Percentiles rank a stretch among this genome's conserved stretches.
These are phyloP conservation scores for Parnassius glacialis DNA, from an alignment of 2,888 invertebrate species.

Conservation along the genomic window DNA sequence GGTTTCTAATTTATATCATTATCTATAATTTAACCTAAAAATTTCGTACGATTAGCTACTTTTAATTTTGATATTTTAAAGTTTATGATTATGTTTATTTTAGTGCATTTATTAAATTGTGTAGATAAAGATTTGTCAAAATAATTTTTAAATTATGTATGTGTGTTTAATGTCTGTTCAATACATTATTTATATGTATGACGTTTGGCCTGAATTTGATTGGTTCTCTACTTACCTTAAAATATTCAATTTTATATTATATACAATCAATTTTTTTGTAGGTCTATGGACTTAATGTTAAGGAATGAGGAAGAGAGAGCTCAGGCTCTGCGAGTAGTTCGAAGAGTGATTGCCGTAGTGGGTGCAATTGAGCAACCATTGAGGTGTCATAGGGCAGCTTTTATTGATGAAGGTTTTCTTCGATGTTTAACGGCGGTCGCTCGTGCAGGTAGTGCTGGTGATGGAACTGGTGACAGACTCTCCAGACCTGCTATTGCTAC, in stretches of 20 bases:
- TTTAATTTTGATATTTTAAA: no score
- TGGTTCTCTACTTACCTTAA: no score
- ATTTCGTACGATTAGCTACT: no score
- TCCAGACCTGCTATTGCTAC: slow-evolving; percentile 92
- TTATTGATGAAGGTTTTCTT: slow-evolving; percentile 88
- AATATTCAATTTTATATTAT: neutral
- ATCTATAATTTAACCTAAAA: no score
- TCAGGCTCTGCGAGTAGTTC: slow-evolving; percentile 93
- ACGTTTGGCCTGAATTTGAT: no score
- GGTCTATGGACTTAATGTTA: slow-evolving; percentile 93
- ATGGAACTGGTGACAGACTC: slow-evolving; percentile 87
- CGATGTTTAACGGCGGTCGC: slow-evolving; percentile 90
- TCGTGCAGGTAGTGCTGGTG: slow-evolving; percentile 87
- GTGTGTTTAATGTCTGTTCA: no score
- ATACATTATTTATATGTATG: no score
- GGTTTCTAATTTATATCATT: no score
- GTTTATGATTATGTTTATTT: no score
- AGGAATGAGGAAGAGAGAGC: slow-evolving; percentile 96
- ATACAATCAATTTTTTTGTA: slow-evolving; percentile 43
- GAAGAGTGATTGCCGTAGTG: slow-evolving; percentile 73
- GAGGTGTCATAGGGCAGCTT: slow-evolving; percentile 83
- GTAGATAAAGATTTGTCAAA: no score
- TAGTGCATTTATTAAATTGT: no score
- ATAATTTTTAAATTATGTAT: no score
- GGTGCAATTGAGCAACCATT: slow-evolving; percentile 83